Conservation (phyloP, 30 jellyfish, hydroid and myxozoan species). For the Rhopilema esculentum region DNA sequence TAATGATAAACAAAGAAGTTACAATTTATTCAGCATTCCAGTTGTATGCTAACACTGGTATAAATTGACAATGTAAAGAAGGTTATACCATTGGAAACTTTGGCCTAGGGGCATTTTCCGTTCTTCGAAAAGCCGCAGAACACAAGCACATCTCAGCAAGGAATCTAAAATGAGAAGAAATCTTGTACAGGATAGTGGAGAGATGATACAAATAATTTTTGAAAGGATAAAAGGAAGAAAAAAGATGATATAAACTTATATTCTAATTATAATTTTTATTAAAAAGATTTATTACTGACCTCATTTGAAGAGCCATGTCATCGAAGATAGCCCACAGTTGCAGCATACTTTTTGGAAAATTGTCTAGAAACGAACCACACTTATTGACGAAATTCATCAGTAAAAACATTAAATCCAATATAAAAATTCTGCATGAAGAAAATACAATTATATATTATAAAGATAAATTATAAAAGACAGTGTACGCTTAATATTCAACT, state of each 20-base stretch:
- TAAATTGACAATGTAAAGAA: no score
- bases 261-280: no score
- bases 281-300: not conserved
- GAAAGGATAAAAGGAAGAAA: not conserved
- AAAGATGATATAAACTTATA: no score
- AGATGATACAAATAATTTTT: no score
- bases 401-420: no score
- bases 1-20: no score
- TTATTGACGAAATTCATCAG: no score
- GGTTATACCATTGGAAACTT: conserved; percentile 84
- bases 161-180: conserved; percentile 32
- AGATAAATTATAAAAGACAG: no score
- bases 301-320: conserved; percentile 9
- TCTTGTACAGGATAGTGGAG: not conserved
- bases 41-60: not conserved
- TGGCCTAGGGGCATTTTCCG: conserved; percentile 67
- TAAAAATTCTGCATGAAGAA: no score
- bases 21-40: no score
- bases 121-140: conserved; percentile 82
- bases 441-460: no score
- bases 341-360: not conserved
- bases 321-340: conserved; percentile 9
- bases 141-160: conserved; percentile 89
- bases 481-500: no score
- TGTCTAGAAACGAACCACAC: conserved; percentile 5